A percentile compares a stretch with the other conserved stretches of the same genome.
phyloP scores from a whole-genome alignment of 1,140 invertebrate species.

The Nylanderia fulva region DNA sequence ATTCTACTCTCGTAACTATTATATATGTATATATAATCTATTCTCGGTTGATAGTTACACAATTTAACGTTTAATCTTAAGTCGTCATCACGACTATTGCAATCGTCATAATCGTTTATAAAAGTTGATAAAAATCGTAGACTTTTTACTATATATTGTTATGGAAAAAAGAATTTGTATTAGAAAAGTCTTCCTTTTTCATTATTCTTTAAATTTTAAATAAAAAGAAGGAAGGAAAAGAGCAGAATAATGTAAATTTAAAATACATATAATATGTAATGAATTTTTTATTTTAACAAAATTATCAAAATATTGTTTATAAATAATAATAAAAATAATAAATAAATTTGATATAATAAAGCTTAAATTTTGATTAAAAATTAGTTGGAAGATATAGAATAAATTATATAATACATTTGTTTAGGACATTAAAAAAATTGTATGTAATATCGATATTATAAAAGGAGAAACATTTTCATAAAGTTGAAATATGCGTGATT shows the following conservation, averaged over 20 bases:
- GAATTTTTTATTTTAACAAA: background rate
- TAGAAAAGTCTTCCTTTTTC: background rate
- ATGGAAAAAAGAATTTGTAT: background rate
- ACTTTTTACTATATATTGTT: background rate
- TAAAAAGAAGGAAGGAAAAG: background rate
- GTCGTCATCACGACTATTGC: slow-evolving; percentile 24
- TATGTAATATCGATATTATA: background rate
- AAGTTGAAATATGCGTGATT: slow-evolving; percentile 15
- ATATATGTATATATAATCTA: too few relatives aligned
- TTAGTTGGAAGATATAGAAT: background rate
- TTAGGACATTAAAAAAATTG: background rate
- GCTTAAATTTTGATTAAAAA: background rate
- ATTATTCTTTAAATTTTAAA: background rate
- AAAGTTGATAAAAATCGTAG: background rate
- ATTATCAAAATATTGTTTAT: background rate
- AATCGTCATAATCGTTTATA: slow-evolving; percentile 22
- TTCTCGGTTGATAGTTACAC: slow-evolving; percentile 61
- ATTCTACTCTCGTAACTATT: background rate
- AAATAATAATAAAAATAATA: background rate
- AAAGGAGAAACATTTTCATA: background rate
- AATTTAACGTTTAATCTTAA: slow-evolving; percentile 64
- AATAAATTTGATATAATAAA: background rate
- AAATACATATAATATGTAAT: background rate
- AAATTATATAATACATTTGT: background rate
- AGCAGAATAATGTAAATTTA: background rate